Evolutionary conservation across 2,113 vertebrate genomes (phyloP), one percentile per base, ranked within the genome.

Genomic region (Empidonax alnorum): DNA sequence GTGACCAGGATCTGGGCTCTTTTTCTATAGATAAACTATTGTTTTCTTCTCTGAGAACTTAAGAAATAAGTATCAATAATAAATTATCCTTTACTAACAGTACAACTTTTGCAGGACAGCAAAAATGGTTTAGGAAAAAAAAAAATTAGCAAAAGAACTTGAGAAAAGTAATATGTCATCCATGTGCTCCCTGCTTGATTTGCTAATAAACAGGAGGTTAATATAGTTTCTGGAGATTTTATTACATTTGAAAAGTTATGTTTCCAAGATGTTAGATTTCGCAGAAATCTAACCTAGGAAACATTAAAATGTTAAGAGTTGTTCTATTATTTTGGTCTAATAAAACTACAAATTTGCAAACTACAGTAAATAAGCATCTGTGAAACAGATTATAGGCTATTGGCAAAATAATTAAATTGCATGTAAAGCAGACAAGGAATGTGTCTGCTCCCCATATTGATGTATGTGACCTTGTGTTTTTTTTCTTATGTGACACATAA

Each of bases 361-460:
- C 6, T 0, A 0, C 33, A 47, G 10, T 89, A 77, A 78, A 82
- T n/a, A 15, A 78, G 19, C 4, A n/a, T 59, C 27, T 47, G 19
- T 83, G 58, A 39, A 90, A 75, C 30, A 55, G 5, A 62, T 31
- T 55, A 59, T 20, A 69, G 30, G 6, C 39, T 79, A 39, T 35
- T 82, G 42, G 10, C 16, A 79, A 35, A 37, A 85, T 6, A 76
- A 55, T 42, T 50, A 61, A 52, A 73, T 62, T 69, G 15, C 27
- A n/a, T 39, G 6, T 50, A 85, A 90, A 62, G 30, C 16, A 79
- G 13, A 6, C 3, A 81, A 66, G 25, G 20, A 84, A 44, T 28
- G 9, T 33, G 5, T 39, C 37, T 91, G 3, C 69, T 71, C 17
- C 49, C 14, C 10, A 24, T 23, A 46, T 0, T 65, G 67, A 37